Percentiles rank a stretch among this genome's conserved stretches.
These are phyloP conservation scores for Mus caroli DNA, from an alignment of 2,797 vertebrate genomes.

Conservation along the genomic window DNA sequence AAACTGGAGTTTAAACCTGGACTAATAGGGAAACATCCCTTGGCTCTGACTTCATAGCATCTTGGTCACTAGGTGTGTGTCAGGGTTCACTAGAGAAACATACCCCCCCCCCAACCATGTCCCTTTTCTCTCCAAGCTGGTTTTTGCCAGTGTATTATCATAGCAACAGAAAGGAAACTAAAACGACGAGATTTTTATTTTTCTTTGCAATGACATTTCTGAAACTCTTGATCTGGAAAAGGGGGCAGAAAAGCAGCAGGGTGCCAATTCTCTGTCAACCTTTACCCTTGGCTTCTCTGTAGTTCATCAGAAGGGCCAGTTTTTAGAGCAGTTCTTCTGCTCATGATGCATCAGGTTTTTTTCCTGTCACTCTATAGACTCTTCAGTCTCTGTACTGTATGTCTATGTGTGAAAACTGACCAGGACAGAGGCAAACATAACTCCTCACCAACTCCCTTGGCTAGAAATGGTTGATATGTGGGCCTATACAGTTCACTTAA, in stretches of 20 bases:
- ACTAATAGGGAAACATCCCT: not conserved
- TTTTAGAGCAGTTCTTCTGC: not conserved
- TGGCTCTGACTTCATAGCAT: not conserved
- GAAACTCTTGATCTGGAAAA: not conserved
- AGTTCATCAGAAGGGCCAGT: not conserved
- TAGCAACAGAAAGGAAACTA: not conserved
- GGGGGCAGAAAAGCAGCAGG: not conserved
- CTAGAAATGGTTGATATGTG: not conserved
- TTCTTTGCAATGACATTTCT: constrained; percentile 5
- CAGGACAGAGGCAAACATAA: not conserved
- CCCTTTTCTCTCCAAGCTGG: not conserved
- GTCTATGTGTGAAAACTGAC: not conserved
- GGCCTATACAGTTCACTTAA: not conserved
- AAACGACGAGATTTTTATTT: not conserved
- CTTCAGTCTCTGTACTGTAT: not conserved
- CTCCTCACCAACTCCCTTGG: not conserved
- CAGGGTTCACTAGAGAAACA: not conserved
- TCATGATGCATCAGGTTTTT: not conserved
- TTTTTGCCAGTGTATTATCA: not conserved
- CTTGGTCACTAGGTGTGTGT: not conserved
- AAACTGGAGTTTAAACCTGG: not conserved
- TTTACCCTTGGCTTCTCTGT: not conserved
- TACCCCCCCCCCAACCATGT: too few relatives aligned
- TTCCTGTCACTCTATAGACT: not conserved
- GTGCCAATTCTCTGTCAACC: not conserved